Evolutionary conservation across 2,797 vertebrate species (phyloP), one percentile per base, ranked within the genome.

Genomic region (Pseudochirops cupreus): DNA sequence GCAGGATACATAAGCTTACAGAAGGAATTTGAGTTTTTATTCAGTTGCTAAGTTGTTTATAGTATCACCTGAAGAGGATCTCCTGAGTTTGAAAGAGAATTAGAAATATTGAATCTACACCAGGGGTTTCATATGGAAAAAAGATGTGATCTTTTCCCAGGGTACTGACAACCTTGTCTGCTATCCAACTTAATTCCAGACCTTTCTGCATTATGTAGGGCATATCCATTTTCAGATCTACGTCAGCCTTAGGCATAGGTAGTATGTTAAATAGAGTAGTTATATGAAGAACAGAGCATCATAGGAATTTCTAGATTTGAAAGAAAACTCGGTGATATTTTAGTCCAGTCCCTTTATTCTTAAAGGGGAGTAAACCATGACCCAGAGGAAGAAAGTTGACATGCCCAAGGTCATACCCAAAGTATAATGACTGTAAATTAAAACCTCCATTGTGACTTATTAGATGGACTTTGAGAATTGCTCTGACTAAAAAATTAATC

Each of bases 41-140:
- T 94, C 53, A 39, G 82, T 94, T 92, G 92, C 92, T 95, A 1
- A 95, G 21, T 18, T 91, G 14, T 33, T 95, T 90, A 90, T 57
- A 11, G 0, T 1, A 0, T 95, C 4, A 16, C 31, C 58, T 67
- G 91, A 46, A 39, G 74, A 87, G 39, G 74, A 87, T 87, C 9
- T 46, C 67, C 67, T 82, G 39, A 26, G 39, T 82, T 26, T 82
- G 39, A 82, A 82, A 82, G 39, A 46, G 39, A 82, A 26, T 87
- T 39, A 26, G 74, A 87, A 87, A 87, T 87, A 26, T 11, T 87
- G 39, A 87, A 50, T 87, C 74, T 87, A 87, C 10, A 50, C 74
- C 21, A 87, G 53, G 87, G 28, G 5, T 33, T 89, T 92, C 21
- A 0, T 2, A 0, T 67, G 62, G 39, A 53, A 87, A 87, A 87